A percentile compares a stretch with the other conserved stretches of the same genome.
These are phyloP conservation scores for Hyppa rectilinea DNA, from an alignment of 2,888 invertebrate species.

Conservation along the genomic window DNA sequence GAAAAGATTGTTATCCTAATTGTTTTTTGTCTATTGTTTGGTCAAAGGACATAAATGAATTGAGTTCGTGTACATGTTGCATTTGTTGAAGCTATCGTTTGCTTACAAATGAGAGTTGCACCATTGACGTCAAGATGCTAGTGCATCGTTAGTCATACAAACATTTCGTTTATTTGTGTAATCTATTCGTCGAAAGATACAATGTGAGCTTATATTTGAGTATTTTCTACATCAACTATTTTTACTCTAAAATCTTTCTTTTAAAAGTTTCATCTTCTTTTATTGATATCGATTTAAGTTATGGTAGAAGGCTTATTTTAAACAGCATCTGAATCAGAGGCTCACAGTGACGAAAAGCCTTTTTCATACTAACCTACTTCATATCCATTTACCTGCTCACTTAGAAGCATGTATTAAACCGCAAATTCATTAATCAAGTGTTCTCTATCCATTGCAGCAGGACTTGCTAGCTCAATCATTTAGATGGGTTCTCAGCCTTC, in stretches of 20 bases:
- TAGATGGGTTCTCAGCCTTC: slow-evolving; percentile 43
- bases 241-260: not conserved
- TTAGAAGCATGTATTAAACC: slow-evolving; percentile 17
- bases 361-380: slow-evolving; percentile 24
- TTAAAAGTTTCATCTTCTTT: not conserved
- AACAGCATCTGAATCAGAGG: not conserved
- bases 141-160: not conserved
- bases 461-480: slow-evolving; percentile 32
- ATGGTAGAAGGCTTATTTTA: not conserved
- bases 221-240: not conserved
- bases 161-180: not conserved
- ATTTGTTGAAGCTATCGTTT: slow-evolving; percentile 23
- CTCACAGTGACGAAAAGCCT: not conserved
- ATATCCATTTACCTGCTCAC: slow-evolving; percentile 12
- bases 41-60: slow-evolving; percentile 18
- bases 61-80: slow-evolving; percentile 20
- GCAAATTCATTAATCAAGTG: slow-evolving; percentile 45
- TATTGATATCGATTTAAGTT: not conserved
- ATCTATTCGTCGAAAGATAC: not conserved
- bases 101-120: slow-evolving; percentile 34
- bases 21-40: slow-evolving; percentile 1
- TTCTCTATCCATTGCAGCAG: slow-evolving; percentile 39
- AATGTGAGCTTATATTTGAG: not conserved
- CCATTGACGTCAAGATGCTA: not conserved
- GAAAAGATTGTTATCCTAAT: slow-evolving; percentile 16